phyloP scores from a whole-genome alignment of 2,888 invertebrate genomes.

The Schizaphis graminum region DNA sequence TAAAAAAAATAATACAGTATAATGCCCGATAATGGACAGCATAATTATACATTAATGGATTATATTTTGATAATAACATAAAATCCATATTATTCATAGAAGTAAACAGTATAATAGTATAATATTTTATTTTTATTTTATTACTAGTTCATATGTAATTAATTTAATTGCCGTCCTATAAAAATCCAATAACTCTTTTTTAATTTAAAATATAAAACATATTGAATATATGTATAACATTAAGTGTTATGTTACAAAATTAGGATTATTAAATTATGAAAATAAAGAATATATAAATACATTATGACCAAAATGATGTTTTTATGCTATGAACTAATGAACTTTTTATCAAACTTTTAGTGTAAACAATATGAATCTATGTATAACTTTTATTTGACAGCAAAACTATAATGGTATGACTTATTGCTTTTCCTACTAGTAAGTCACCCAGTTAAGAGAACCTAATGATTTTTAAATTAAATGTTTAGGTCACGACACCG shows the following conservation, averaged over 20 bases:
- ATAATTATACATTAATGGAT: background rate
- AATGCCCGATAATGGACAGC: background rate
- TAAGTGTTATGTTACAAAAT: background rate
- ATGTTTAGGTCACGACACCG: background rate
- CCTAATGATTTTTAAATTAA: background rate
- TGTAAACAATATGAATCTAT: background rate
- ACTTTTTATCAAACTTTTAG: background rate
- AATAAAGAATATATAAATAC: background rate
- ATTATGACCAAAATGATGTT: background rate
- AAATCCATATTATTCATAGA: background rate
- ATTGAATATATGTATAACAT: background rate
- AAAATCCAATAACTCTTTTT: background rate
- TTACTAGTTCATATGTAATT: background rate
- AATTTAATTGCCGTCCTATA: background rate
- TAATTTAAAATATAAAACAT: background rate
- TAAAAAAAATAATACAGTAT: background rate
- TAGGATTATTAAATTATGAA: background rate
- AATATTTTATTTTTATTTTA: background rate
- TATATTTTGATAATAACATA: background rate
- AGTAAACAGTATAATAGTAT: background rate
- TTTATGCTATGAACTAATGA: background rate
- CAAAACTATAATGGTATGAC: background rate
- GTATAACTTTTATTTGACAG: background rate
- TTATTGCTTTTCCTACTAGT: background rate
- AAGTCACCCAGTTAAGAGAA: background rate